Evolutionary conservation across 64 coral and sea anemone species (phyloP).

Genomic region (Dendronephthya gigantea): DNA sequence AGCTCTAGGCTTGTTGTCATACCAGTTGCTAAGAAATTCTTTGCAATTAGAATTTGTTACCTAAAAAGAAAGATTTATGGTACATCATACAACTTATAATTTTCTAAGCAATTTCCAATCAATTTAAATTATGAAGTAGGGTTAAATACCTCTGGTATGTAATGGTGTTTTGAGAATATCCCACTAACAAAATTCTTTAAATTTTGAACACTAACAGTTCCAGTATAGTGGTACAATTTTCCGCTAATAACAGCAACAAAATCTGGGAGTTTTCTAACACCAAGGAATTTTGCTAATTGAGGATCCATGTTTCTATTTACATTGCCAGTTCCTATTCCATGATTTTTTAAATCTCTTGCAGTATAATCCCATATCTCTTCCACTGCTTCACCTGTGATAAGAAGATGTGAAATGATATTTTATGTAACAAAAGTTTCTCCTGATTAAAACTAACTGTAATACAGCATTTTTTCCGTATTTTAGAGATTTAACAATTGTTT

Average conservation of each 20-base stretch:
- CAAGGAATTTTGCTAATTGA: slow-evolving; percentile 39
- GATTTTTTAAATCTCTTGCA: slow-evolving; percentile 51
- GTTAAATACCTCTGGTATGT: slow-evolving; percentile 50
- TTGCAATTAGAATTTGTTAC: slow-evolving; percentile 39
- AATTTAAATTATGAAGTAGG: not conserved
- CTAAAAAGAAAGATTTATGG: slow-evolving; percentile 11
- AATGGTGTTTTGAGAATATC: slow-evolving; percentile 39
- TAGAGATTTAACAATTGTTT: not conserved
- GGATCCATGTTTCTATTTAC: slow-evolving; percentile 64
- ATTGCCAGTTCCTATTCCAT: slow-evolving; percentile 51
- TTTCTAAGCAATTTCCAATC: too few relatives aligned
- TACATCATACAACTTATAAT: not conserved
- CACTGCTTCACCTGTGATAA: slow-evolving; percentile 47
- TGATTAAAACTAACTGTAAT: not conserved
- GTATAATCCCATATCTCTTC: slow-evolving; percentile 61
- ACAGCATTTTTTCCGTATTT: not conserved
- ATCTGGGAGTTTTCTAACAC: slow-evolving; percentile 43
- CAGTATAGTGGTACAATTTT: slow-evolving; percentile 45
- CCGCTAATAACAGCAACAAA: slow-evolving; percentile 77
- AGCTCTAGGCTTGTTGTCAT: slow-evolving; percentile 69
- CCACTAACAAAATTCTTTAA: slow-evolving; percentile 54
- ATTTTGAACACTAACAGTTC: slow-evolving; percentile 28
- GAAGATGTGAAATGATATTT: not conserved
- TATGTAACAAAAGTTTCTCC: not conserved
- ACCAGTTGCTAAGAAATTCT: slow-evolving; percentile 44